Evolutionary conservation across 2,113 vertebrate genomes (phyloP).

Genomic region (Syrrhaptes paradoxus): DNA sequence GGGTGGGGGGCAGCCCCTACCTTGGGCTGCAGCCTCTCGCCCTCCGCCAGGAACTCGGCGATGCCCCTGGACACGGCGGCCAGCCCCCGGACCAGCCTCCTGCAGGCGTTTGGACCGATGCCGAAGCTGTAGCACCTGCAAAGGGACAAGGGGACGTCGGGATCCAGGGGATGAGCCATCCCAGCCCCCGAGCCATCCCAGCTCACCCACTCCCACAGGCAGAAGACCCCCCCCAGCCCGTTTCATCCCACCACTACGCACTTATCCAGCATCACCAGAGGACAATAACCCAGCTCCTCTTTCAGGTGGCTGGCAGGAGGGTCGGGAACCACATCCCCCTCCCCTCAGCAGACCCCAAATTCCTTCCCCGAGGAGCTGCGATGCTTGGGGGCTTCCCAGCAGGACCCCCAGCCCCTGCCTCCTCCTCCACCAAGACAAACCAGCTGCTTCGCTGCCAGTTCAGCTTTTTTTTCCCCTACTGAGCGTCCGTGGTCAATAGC

Average conservation of each 20-base stretch:
- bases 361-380: not conserved
- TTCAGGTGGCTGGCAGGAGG: not conserved
- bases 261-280: too few relatives aligned
- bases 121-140: conserved; percentile 94
- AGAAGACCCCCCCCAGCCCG: not conserved
- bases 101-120: conserved; percentile 85
- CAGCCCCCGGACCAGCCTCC: conserved; percentile 84
- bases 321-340: not conserved
- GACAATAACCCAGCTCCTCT: not conserved
- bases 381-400: not conserved
- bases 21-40: conserved; percentile 92
- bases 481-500: not conserved
- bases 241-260: not conserved
- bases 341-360: not conserved
- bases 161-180: not conserved
- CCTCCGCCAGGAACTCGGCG: conserved; percentile 87
- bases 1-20: conserved; percentile 58
- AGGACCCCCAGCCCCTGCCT: not conserved
- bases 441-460: not conserved
- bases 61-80: conserved; percentile 87
- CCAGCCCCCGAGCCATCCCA: not conserved
- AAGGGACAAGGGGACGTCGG: not conserved
- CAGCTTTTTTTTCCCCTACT: not conserved
- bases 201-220: not conserved
- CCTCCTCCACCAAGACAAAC: not conserved